Conservation (phyloP, 2,888 invertebrate genomes). For the Allacma fusca region DNA sequence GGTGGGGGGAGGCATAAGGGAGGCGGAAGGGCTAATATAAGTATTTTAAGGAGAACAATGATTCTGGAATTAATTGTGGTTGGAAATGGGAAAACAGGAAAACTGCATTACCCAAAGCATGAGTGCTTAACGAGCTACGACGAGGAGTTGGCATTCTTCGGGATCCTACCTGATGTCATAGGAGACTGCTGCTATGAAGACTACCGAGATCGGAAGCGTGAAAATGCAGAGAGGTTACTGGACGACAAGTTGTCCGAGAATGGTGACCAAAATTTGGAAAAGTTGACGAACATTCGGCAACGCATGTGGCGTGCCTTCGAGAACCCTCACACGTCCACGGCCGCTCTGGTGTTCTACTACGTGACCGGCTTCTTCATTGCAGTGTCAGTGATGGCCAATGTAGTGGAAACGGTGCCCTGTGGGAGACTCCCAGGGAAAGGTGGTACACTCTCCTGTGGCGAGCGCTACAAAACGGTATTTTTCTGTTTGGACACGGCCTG, state of each 20-base stretch:
- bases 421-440: conserved; percentile 86
- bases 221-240: conserved; percentile 97
- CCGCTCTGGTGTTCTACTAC: conserved; percentile 99
- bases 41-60: too few species aligned
- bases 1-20: too few species aligned
- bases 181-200: conserved; percentile 99
- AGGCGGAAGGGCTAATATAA: too few species aligned
- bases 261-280: conserved; percentile 87
- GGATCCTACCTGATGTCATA: conserved; percentile 95
- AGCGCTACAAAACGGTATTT: conserved; percentile 96
- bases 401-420: conserved; percentile 96
- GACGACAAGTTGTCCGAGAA: conserved; percentile 95
- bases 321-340: conserved; percentile 98
- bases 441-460: conserved; percentile 92
- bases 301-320: conserved; percentile 99
- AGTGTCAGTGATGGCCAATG: conserved; percentile 98
- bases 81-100: conserved; percentile 75
- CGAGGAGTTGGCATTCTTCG: conserved; percentile 99
- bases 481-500: conserved; percentile 99
- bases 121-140: conserved; percentile 99
- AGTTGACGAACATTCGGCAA: conserved; percentile 86
- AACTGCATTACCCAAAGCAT: conserved; percentile 79
- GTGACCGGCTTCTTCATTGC: conserved; percentile 99
- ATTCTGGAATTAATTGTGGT: too few species aligned
- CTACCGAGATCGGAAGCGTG: conserved; percentile 97